Conservation (phyloP, 2,113 vertebrate genomes). For the Cettia cetti region DNA sequence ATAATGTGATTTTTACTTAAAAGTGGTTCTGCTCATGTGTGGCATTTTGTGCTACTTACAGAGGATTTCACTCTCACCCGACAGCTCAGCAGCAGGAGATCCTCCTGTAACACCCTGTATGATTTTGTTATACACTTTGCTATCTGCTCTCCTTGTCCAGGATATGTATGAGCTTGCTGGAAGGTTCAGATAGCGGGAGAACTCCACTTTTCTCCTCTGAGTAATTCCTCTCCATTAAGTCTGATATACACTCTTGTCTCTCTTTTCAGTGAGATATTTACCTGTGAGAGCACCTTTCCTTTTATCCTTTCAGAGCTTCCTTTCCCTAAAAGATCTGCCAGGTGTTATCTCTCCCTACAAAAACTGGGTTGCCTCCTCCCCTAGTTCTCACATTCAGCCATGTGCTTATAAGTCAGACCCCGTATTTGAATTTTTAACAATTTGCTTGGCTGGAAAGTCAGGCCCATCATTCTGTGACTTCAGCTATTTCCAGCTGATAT, state of each 20-base stretch:
- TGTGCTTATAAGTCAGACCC: background rate
- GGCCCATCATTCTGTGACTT: background rate
- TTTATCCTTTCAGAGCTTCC: background rate
- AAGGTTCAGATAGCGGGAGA: background rate
- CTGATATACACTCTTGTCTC: background rate
- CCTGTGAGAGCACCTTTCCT: background rate
- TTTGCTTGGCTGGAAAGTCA: slow-evolving; percentile 52
- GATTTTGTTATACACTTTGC: background rate
- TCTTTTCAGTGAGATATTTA: background rate
- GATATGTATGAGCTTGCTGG: background rate
- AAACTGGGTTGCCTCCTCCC: background rate
- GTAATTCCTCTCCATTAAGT: background rate
- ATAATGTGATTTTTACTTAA: background rate
- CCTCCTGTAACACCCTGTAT: background rate
- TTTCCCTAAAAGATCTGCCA: background rate
- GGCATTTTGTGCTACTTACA: background rate
- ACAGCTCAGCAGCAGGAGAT: background rate
- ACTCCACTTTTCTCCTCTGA: background rate
- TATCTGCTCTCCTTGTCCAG: background rate
- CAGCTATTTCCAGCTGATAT: background rate
- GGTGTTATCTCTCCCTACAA: background rate
- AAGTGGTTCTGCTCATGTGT: background rate
- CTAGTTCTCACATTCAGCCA: slow-evolving; percentile 6
- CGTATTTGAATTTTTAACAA: slow-evolving; percentile 31
- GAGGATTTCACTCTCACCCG: fast-evolving